Base-by-base conservation (phyloP, 35 echinoderm and acorn worm genomes). In the Lytechinus variegatus region DNA sequence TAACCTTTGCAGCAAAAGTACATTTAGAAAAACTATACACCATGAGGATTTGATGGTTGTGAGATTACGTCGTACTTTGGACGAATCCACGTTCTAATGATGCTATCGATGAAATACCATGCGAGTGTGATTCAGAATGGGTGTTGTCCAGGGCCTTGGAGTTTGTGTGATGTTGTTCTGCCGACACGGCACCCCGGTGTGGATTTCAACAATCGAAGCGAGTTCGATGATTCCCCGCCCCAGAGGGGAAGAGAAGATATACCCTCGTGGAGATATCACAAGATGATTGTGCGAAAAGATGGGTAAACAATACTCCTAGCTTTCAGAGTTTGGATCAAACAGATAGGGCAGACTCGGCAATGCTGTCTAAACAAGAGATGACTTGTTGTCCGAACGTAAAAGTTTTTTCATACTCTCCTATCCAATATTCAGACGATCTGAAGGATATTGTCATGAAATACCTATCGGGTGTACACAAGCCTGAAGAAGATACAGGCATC, bases 281-380 rank as follows among this genome's bases (percentile, higher is more conserved):
- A 79, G 66, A 79, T 21, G 66, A 79, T 79, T 79, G 66, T 79
- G 66, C 66, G 66, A 79, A 79, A 79, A 79, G 66, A 79, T 79
- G 14, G 66, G 66, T 79, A 79, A 79, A 79, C 66, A 79, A 79
- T 79, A 79, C 66, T 79, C 66, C 66, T 79, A 7, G 21, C 19
- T 24, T 19, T 24, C 66, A 79, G 66, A 79, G 66, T 79, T 79
- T 79, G 66, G 66, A 79, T 79, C 66, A 79, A n/a, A 79, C 66
- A 79, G 66, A 79, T 79, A 79, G 66, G 66, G 24, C 3, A 24
- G 66, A 6, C 3, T 79, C 21, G 4, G 19, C n/a, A 79, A 79
- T 79, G 66, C 66, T 79, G 19, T 19, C n/a, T 79, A 79, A 79
- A 79, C 66, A 79, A 7, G 0, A 24, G 14, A 79, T 79, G 66